phyloP scores from a whole-genome alignment of 2,797 vertebrate genomes.

The Rhabdophis nuchalis region DNA sequence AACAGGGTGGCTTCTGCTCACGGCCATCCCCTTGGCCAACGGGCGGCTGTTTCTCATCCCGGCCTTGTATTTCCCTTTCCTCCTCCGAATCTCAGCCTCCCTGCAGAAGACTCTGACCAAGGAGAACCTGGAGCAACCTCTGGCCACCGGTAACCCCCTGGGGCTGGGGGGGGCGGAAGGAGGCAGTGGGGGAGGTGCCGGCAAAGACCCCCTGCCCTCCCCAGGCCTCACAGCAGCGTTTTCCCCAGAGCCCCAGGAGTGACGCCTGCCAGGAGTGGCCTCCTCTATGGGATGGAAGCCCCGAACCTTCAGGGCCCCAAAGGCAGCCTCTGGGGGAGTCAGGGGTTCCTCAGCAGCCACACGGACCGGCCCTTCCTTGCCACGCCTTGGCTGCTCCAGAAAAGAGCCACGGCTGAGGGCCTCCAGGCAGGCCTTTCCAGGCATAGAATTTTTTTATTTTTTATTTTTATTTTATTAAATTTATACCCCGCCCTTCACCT shows the following conservation, averaged over 20 bases:
- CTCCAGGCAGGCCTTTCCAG: not conserved
- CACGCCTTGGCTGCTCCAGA: not conserved
- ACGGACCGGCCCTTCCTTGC: not conserved
- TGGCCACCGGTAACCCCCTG: not conserved
- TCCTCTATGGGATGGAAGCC: accelerated
- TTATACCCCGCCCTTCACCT: no score
- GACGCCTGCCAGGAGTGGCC: not conserved
- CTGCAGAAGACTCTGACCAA: not conserved
- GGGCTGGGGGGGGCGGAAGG: not conserved
- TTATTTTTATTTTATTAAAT: no score
- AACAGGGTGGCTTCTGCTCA: not conserved
- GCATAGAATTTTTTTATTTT: no score
- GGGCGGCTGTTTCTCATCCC: not conserved
- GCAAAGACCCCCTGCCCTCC: no score
- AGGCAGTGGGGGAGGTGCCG: no score
- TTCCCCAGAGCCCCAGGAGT: not conserved
- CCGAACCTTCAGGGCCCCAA: not conserved
- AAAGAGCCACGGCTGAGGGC: not conserved
- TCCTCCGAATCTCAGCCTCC: not conserved
- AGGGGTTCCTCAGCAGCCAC: not conserved
- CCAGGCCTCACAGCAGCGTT: not conserved
- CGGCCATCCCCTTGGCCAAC: accelerated
- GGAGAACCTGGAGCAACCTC: not conserved
- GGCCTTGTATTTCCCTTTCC: not conserved
- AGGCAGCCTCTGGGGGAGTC: not conserved